A percentile compares a stretch with the other conserved stretches of the same genome.
These are phyloP conservation scores for Psittacula cyanocephala DNA, from an alignment of 2,113 vertebrate genomes.

Conservation along the genomic window DNA sequence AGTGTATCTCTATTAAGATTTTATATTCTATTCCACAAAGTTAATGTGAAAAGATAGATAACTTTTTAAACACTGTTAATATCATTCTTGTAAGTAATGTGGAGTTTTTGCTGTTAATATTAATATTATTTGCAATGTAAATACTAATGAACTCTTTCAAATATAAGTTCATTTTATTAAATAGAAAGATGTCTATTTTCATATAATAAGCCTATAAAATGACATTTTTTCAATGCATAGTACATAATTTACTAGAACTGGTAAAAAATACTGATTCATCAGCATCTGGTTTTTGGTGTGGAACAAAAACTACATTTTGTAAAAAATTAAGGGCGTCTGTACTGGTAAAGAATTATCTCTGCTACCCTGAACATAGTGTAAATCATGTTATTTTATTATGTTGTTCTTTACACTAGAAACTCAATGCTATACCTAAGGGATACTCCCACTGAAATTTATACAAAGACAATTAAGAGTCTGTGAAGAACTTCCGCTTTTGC, in stretches of 20 bases:
- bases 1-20: neutral
- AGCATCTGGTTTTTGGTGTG: neutral
- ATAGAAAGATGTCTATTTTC: neutral
- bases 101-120: neutral
- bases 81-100: neutral
- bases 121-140: neutral
- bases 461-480: neutral
- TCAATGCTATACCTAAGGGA: neutral
- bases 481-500: neutral
- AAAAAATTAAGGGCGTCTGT: neutral
- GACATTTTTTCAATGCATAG: neutral
- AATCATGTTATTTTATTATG: neutral
- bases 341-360: neutral
- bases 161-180: neutral
- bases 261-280: neutral
- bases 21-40: neutral
- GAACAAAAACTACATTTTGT: neutral
- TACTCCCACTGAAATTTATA: neutral
- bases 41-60: neutral
- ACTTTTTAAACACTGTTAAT: neutral
- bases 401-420: neutral
- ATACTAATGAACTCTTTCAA: neutral
- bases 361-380: neutral
- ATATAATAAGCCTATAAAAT: neutral
- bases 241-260: neutral